phyloP scores from a whole-genome alignment of 2,797 vertebrate species.

The Aplochiton taeniatus region DNA sequence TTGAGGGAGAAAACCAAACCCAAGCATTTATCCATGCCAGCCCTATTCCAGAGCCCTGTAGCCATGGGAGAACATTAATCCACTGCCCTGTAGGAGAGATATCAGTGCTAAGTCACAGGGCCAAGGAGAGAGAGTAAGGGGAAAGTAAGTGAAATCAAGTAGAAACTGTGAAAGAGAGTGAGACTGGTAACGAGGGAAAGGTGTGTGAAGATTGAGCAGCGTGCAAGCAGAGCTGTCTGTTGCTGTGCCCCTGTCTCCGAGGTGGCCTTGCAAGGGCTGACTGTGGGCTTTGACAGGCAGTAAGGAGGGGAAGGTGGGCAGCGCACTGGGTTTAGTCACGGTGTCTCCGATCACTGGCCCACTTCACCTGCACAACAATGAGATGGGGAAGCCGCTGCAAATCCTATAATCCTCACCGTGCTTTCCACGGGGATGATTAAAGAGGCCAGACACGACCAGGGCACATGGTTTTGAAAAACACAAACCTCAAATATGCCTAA shows the following conservation, averaged over 20 bases:
- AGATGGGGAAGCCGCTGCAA: conserved; percentile 33
- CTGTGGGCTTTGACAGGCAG: background rate
- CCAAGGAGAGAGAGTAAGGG: background rate
- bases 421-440: conserved; percentile 54
- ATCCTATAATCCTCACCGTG: conserved; percentile 63
- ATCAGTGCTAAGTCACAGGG: no score
- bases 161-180: background rate
- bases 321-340: conserved; percentile 5
- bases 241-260: no score
- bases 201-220: no score
- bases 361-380: conserved; percentile 51
- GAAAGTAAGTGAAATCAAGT: background rate
- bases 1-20: conserved; percentile 2
- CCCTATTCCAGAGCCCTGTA: background rate
- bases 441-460: conserved; percentile 49
- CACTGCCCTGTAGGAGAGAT: background rate
- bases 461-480: conserved; percentile 47
- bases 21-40: conserved; percentile 1
- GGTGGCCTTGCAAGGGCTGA: background rate
- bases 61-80: conserved; percentile 3
- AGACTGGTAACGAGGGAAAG: background rate
- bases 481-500: conserved; percentile 42
- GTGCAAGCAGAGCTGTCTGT: no score
- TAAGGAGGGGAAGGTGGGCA: no score
- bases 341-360: conserved; percentile 39